A percentile compares a stretch with the other conserved stretches of the same genome.
phyloP scores from a whole-genome alignment of 2,797 vertebrate genomes.

The Macropus fuliginosus region DNA sequence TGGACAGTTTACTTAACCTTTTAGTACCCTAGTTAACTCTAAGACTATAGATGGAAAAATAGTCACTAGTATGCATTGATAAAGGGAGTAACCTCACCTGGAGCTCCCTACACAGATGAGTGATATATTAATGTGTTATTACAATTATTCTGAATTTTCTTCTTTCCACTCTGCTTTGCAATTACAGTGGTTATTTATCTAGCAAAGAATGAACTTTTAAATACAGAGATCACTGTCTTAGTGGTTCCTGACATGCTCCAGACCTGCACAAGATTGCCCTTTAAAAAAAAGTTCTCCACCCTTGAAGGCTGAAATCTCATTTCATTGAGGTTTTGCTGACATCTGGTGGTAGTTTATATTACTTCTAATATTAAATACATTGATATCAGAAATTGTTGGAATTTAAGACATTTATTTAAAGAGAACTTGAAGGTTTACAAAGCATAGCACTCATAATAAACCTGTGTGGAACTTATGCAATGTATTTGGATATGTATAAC shows the following conservation, averaged over 20 bases:
- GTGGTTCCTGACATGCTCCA: background rate
- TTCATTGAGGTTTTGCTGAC: constrained; percentile 5
- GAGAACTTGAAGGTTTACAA: background rate
- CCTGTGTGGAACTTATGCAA: background rate
- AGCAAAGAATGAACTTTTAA: background rate
- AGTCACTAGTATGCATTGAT: background rate
- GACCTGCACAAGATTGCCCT: background rate
- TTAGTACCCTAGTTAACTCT: background rate
- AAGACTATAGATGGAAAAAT: background rate
- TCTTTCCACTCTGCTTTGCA: constrained; percentile 8
- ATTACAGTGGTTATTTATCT: background rate
- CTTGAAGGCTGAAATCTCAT: background rate
- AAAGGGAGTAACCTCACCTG: background rate
- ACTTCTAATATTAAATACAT: background rate
- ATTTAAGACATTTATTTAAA: background rate
- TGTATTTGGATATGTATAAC: background rate
- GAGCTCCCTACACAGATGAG: background rate
- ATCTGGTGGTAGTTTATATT: constrained; percentile 37
- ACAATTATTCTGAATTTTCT: background rate
- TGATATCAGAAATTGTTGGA: background rate
- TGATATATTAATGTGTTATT: background rate
- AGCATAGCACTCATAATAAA: background rate
- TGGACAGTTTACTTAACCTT: background rate
- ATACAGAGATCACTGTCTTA: background rate
- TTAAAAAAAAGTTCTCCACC: background rate